Evolutionary conservation across 2,797 vertebrate genomes (phyloP), one percentile per base, ranked within the genome.

Genomic region (Miichthys miiuy): DNA sequence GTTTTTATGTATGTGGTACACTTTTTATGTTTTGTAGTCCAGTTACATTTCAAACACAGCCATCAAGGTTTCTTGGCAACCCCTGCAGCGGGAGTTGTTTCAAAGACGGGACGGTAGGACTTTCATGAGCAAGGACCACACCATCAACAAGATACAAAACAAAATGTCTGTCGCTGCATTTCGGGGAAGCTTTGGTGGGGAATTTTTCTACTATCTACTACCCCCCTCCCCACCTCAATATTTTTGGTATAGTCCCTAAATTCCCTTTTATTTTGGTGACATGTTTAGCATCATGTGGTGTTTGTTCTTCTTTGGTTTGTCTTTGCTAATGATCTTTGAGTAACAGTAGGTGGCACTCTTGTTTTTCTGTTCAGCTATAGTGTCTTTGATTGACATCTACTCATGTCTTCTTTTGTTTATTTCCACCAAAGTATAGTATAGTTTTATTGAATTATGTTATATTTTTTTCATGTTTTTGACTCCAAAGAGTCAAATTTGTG

Each of bases 261-360:
- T 21, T 60, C 6, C 13, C 0, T 21, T 14, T 10, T n/a, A 41
- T 68, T 54, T 68, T 41, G 17, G 23, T 55, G 27, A 42, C 18
- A 21, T 42, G 23, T 54, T 54, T 41, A 2, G 6, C 51, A 6
- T 3, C 7, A 21, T 20, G 34, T n/a, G 6, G 11, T 30, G 51
- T 18, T 64, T 55, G 17, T 44, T 7, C 8, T 23, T 56, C 25
- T 1, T 34, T 14, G 10, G 3, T 7, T 27, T 70, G 51, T 41
- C 16, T 38, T 38, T 62, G 5, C 50, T n/a, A 4, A 20, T 68
- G n/a, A 41, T 41, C 21, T 27, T n/a, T 12, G 4, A 46, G 1
- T 1, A 41, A 34, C 82, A 58, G 58, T n/a, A 79, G 84, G 68
- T 72, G 81, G 75, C 71, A 2, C 68, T 83, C 3, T 13, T 68